phyloP scores from a whole-genome alignment of 2,113 vertebrate genomes.

The Myxocyprinus asiaticus region DNA sequence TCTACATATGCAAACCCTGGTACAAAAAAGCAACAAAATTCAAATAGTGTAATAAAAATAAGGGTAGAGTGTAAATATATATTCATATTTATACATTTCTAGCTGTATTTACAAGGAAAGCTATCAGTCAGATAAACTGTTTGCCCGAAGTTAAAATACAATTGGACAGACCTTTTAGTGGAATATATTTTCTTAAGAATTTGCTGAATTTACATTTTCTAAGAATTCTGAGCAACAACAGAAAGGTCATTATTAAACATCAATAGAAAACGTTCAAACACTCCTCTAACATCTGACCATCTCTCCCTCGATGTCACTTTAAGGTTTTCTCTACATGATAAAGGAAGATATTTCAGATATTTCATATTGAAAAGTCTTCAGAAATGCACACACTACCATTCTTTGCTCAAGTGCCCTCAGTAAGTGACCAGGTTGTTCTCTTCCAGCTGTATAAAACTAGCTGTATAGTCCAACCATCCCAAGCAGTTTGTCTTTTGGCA shows the following conservation, averaged over 20 bases:
- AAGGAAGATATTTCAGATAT: not conserved
- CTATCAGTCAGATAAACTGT: not conserved
- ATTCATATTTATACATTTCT: constrained; percentile 99
- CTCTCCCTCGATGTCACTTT: too few species aligned
- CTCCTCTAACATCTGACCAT: not conserved
- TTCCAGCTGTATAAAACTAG: not conserved
- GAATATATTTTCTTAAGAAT: not conserved
- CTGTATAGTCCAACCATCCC: not conserved
- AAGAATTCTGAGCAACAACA: not conserved
- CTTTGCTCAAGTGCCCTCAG: constrained; percentile 41
- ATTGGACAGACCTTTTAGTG: constrained; percentile 7
- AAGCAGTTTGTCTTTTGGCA: constrained; percentile 12
- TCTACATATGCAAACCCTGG: constrained; percentile 63
- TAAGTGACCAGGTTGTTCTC: constrained; percentile 12
- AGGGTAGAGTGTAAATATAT: constrained; percentile 90
- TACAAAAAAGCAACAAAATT: constrained; percentile 78
- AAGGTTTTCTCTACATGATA: not conserved
- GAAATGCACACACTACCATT: not conserved
- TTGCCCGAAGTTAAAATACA: constrained; percentile 42
- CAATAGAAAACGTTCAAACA: not conserved
- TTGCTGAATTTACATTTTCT: too few species aligned
- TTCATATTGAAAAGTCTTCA: not conserved
- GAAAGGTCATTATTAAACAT: constrained; percentile 24
- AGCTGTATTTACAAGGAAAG: constrained; percentile 87
- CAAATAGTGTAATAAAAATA: constrained; percentile 77